phyloP scores from a whole-genome alignment of 2,113 vertebrate genomes.

The Oxyruncus cristatus region DNA sequence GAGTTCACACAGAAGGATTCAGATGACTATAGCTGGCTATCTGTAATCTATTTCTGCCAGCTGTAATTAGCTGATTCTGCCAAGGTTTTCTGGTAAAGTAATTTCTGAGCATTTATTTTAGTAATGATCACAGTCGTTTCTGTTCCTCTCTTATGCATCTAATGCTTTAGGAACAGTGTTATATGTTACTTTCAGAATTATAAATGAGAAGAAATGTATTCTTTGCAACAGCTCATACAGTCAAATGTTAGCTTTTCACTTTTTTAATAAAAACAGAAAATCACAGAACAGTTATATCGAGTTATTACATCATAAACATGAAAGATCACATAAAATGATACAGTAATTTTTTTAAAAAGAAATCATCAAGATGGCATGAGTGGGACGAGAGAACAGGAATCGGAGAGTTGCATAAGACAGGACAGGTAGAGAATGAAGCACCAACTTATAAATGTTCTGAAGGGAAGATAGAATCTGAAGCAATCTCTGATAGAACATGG shows the following conservation, averaged over 20 bases:
- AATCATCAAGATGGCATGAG: background rate
- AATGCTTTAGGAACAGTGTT: background rate
- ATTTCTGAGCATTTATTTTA: constrained; percentile 44
- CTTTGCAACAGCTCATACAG: background rate
- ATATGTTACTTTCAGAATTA: constrained; percentile 16
- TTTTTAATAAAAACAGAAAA: background rate
- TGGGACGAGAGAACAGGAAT: background rate
- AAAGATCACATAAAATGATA: background rate
- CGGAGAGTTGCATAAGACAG: background rate
- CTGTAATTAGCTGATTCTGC: constrained; percentile 30
- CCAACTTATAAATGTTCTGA: background rate
- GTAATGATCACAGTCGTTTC: background rate
- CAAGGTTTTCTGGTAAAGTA: constrained; percentile 39
- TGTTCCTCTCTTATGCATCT: background rate
- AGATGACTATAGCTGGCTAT: background rate
- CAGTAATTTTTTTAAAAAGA: background rate
- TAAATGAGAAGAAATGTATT: background rate
- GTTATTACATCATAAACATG: background rate
- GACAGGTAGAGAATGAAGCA: background rate
- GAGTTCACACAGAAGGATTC: background rate
- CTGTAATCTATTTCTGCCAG: background rate
- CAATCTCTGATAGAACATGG: background rate
- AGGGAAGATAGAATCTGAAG: background rate
- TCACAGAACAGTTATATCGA: background rate
- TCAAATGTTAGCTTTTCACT: constrained; percentile 10